Conservation (phyloP, 2,797 vertebrate species). For the Tadarida brasiliensis region DNA sequence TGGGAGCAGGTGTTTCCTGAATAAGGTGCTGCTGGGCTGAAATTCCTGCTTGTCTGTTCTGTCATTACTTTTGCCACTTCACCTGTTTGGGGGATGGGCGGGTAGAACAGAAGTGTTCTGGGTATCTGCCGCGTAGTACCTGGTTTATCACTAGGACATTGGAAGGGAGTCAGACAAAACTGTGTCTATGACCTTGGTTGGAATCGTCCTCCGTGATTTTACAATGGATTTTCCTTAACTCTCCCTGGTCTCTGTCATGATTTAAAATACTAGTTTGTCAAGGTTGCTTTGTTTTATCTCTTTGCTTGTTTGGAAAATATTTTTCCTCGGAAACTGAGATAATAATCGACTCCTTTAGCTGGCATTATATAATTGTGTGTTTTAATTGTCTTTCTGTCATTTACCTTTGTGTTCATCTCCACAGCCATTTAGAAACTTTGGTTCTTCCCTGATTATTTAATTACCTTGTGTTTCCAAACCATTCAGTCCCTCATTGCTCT, state of each 20-base stretch:
- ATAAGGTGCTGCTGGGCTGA: too few relatives aligned
- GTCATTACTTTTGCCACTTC: neutral
- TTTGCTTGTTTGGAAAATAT: neutral
- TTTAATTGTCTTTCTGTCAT: neutral
- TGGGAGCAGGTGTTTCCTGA: neutral
- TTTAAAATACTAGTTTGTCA: neutral
- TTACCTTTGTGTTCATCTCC: neutral
- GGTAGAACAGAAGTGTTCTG: neutral
- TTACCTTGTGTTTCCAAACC: neutral
- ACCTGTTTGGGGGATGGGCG: accelerated
- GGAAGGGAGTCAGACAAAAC: neutral
- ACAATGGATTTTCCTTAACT: neutral
- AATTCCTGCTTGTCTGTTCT: neutral
- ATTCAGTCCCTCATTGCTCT: neutral
- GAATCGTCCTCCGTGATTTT: neutral
- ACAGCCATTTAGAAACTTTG: neutral
- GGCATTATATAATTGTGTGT: accelerated
- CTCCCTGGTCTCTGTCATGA: neutral
- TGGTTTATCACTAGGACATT: accelerated
- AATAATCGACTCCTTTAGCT: too few relatives aligned
- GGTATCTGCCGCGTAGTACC: neutral
- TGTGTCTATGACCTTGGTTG: accelerated
- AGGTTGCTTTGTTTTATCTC: neutral
- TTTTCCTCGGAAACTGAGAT: neutral
- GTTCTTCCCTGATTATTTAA: neutral